Percentiles rank a stretch among this genome's conserved stretches.
Evolutionary conservation across 2,797 vertebrate species (phyloP).

Genomic region (Ctenopoma multispine): DNA sequence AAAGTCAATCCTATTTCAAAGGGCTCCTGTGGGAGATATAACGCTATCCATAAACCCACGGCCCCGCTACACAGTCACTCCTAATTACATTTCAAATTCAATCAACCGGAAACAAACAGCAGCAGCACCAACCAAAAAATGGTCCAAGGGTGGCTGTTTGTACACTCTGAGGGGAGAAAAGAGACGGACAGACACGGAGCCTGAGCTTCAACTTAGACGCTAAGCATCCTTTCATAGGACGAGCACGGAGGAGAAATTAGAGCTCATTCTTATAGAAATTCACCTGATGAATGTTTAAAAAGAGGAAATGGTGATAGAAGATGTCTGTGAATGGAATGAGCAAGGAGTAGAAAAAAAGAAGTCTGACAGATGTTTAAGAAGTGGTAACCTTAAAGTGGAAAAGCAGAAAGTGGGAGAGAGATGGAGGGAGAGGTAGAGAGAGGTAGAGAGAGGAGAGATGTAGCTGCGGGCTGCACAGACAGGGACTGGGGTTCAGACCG

Average conservation of each 20-base stretch:
- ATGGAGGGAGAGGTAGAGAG: slow-evolving; percentile 48
- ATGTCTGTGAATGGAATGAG: slow-evolving; percentile 38
- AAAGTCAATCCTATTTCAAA: slow-evolving; percentile 71
- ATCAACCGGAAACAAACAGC: slow-evolving; percentile 73
- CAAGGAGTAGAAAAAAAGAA: background rate
- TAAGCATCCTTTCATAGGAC: slow-evolving; percentile 21
- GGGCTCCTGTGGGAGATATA: slow-evolving; percentile 66
- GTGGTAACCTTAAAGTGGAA: slow-evolving; percentile 57
- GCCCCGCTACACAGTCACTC: slow-evolving; percentile 64
- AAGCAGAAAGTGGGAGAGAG: slow-evolving; percentile 32
- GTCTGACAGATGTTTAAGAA: slow-evolving; percentile 55
- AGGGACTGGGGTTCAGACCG: slow-evolving; percentile 60
- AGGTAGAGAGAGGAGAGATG: slow-evolving; percentile 17
- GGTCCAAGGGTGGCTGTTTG: slow-evolving; percentile 23
- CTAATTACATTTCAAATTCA: slow-evolving; percentile 75
- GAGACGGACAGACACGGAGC: slow-evolving; percentile 17
- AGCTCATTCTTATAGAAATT: slow-evolving; percentile 50
- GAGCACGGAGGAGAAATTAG: slow-evolving; percentile 20
- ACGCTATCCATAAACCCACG: slow-evolving; percentile 62
- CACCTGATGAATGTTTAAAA: slow-evolving; percentile 61
- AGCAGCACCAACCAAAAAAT: slow-evolving; percentile 25
- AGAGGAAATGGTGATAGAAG: slow-evolving; percentile 36
- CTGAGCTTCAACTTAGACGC: slow-evolving; percentile 29
- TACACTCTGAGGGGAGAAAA: background rate
- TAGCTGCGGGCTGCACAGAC: slow-evolving; percentile 60